Conservation (phyloP, 1,140 invertebrate species). For the Acyrthosiphon pisum region DNA sequence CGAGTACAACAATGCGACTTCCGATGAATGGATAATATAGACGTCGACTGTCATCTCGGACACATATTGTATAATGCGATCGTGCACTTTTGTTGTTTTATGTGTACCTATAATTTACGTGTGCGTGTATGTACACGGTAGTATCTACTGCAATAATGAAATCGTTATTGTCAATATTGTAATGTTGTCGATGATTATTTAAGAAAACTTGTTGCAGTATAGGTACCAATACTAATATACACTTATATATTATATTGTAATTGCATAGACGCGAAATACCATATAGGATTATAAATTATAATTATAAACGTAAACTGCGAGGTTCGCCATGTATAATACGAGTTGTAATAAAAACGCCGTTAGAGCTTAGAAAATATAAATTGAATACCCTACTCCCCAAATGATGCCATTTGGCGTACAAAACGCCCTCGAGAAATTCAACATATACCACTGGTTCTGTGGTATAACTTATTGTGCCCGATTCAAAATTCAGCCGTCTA, state of each 20-base stretch:
- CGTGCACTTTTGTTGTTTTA: not conserved
- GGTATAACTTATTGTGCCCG: not conserved
- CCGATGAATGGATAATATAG: conserved; percentile 36
- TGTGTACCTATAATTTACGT: not conserved
- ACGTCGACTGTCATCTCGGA: conserved; percentile 17
- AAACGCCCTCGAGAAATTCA: not conserved
- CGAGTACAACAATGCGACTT: conserved; percentile 23
- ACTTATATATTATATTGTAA: too few species aligned
- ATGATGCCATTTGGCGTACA: not conserved
- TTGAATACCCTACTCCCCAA: not conserved
- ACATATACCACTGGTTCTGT: not conserved
- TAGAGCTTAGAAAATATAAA: not conserved
- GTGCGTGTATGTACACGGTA: not conserved
- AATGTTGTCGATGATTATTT: not conserved
- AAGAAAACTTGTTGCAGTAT: not conserved
- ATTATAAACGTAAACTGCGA: not conserved
- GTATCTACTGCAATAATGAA: not conserved
- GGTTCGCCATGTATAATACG: not conserved
- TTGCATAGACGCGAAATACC: not conserved
- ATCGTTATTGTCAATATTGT: not conserved
- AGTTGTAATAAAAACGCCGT: not conserved
- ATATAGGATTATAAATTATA: not conserved
- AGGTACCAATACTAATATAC: not conserved
- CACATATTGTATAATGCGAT: not conserved
- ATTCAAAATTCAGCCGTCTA: not conserved